phyloP scores from a whole-genome alignment of 2,888 invertebrate genomes.

The Callimorpha dominula region DNA sequence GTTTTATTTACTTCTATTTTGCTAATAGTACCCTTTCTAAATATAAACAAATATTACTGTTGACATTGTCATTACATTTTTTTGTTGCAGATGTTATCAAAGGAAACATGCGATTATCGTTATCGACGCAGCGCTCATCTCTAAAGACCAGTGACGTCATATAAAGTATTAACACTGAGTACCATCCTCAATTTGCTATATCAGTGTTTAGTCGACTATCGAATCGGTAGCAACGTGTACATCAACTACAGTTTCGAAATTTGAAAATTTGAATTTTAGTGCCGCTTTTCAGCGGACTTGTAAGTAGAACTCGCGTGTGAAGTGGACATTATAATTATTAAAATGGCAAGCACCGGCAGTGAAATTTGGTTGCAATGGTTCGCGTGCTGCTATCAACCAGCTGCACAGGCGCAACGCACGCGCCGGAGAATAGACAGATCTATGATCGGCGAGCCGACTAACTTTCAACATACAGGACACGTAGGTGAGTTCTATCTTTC shows the following conservation, averaged over 20 bases:
- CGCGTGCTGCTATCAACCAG: constrained; percentile 95
- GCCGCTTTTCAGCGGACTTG: constrained; percentile 54
- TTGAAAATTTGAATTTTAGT: constrained; percentile 29
- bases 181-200: constrained; percentile 39
- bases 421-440: constrained; percentile 94
- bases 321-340: constrained; percentile 63
- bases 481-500: constrained; percentile 70
- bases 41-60: constrained; percentile 41
- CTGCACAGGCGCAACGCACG: constrained; percentile 90
- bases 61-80: constrained; percentile 55
- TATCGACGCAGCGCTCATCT: constrained; percentile 72
- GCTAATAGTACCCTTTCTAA: constrained; percentile 18
- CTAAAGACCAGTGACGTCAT: constrained; percentile 54
- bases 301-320: constrained; percentile 54
- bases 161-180: constrained; percentile 46
- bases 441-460: constrained; percentile 98
- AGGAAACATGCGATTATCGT: constrained; percentile 75
- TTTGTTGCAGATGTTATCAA: constrained; percentile 74
- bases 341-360: constrained; percentile 91
- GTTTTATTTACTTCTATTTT: constrained; percentile 23
- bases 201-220: constrained; percentile 57
- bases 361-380: constrained; percentile 97
- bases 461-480: constrained; percentile 96
- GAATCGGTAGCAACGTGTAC: constrained; percentile 53
- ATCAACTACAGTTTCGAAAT: constrained; percentile 49